Base-by-base conservation (phyloP, 2,888 invertebrate species). In the Nephrocerus scutellatus region DNA sequence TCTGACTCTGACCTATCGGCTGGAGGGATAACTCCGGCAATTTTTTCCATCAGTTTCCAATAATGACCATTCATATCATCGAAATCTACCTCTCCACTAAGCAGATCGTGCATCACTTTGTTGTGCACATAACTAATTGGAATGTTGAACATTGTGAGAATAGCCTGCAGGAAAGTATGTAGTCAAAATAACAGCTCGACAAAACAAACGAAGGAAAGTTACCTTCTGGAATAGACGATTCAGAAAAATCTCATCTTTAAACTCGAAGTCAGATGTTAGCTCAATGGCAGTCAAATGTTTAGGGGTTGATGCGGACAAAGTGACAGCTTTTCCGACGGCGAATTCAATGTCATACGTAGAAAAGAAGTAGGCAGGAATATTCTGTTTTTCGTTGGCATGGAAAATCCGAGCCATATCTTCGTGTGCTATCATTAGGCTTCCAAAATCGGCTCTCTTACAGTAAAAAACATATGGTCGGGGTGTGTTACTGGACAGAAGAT, bases 101-200 rank as follows among this genome's bases (percentile, higher is more conserved):
- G 75, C 4, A 83, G 74, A 30, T 77, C 77, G 67, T 82, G 82
- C 36, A 84, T 74, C 67, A 78, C 82, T 21, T 77, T 57, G 40
- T 84, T 84, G 50, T 84, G 73, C 1, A 83, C 68, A 52, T 79
- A 83, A 2, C 71, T 80, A 51, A 77, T 79, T 0, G 84, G 83
- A 3, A 84, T 66, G 57, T 82, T 82, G 0, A 79, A 77, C 12
- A 85, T 74, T 55, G 84, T 83, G 12, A 79, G 76, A 15, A 85
- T 66, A 12, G 79, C 80, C 74, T 76, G 60, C 2, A 65, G 53
- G 12, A n/a, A 18, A 2, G n/a, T n/a, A 16, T 12, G 19, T 7
- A n/a, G n/a, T n/a, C n/a, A n/a, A n/a, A n/a, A n/a, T n/a, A 10
- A 30, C 7, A 13, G 21, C 22, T 5, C 15, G 21, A 10, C 10